A percentile compares a stretch with the other conserved stretches of the same genome.
Conservation (phyloP, 2,113 vertebrate species). For the Mobula hypostoma region DNA sequence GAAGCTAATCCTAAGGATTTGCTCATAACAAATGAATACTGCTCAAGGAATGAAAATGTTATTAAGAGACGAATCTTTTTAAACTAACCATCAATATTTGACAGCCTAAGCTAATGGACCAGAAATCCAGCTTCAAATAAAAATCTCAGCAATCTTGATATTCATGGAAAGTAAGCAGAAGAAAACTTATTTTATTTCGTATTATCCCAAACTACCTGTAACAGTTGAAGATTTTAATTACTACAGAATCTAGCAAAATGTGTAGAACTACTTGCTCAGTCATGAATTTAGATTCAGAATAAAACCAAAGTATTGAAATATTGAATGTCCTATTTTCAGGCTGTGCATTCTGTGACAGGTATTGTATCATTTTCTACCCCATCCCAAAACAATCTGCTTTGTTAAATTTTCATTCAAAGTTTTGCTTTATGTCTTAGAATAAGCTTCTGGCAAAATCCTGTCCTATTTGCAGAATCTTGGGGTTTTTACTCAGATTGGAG, state of each 20-base stretch:
- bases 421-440: no score
- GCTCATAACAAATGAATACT: neutral
- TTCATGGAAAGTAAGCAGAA: no score
- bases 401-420: no score
- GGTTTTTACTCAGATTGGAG: neutral
- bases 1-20: no score
- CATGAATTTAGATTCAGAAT: neutral
- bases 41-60: neutral
- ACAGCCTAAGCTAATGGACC: neutral
- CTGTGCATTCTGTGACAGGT: neutral
- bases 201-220: neutral
- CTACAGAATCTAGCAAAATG: neutral
- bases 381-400: neutral
- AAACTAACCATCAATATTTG: neutral
- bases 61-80: neutral
- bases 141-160: neutral
- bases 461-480: neutral
- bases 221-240: neutral
- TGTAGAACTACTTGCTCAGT: neutral
- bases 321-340: neutral
- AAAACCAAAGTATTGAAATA: neutral
- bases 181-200: neutral
- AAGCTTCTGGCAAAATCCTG: neutral
- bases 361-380: neutral
- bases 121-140: neutral